A percentile compares a stretch with the other conserved stretches of the same genome.
Evolutionary conservation across 2,888 invertebrate genomes (phyloP).

Genomic region (Catocala nupta): DNA sequence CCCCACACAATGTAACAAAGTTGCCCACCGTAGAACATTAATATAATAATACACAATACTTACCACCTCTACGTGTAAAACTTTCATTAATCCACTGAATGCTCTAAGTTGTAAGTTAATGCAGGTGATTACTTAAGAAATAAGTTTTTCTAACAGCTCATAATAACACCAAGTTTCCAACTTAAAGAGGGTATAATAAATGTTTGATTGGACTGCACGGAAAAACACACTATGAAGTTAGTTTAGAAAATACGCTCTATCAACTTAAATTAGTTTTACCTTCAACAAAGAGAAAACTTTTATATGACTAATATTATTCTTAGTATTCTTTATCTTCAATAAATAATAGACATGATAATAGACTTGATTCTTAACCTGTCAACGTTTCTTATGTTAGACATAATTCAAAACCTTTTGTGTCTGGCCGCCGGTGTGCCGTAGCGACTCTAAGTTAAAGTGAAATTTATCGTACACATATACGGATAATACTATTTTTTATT

Average conservation of each 20-base stretch:
- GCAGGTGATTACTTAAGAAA: constrained; percentile 49
- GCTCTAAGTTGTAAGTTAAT: constrained; percentile 23
- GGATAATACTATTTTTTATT: too few relatives aligned
- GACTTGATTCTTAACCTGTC: too few relatives aligned
- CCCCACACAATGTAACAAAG: too few relatives aligned
- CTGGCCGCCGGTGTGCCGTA: too few relatives aligned
- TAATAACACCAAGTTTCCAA: constrained; percentile 65
- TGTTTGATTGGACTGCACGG: constrained; percentile 67
- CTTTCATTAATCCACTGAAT: constrained; percentile 23
- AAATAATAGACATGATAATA: too few relatives aligned
- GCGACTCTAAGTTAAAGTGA: too few relatives aligned
- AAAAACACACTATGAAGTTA: constrained; percentile 57
- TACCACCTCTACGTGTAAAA: constrained; percentile 26
- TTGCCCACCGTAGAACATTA: too few relatives aligned
- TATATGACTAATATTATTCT: constrained; percentile 50
- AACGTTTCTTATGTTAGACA: too few relatives aligned
- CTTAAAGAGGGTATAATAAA: constrained; percentile 65
- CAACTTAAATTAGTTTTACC: constrained; percentile 75
- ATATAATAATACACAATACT: neutral
- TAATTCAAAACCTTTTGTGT: too few relatives aligned
- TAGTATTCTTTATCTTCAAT: constrained; percentile 27
- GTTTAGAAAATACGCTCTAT: constrained; percentile 71
- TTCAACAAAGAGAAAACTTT: constrained; percentile 61
- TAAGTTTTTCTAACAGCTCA: constrained; percentile 63
- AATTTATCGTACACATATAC: too few relatives aligned